Conservation (phyloP, 2,797 vertebrate genomes). For the Ara ararauna region DNA sequence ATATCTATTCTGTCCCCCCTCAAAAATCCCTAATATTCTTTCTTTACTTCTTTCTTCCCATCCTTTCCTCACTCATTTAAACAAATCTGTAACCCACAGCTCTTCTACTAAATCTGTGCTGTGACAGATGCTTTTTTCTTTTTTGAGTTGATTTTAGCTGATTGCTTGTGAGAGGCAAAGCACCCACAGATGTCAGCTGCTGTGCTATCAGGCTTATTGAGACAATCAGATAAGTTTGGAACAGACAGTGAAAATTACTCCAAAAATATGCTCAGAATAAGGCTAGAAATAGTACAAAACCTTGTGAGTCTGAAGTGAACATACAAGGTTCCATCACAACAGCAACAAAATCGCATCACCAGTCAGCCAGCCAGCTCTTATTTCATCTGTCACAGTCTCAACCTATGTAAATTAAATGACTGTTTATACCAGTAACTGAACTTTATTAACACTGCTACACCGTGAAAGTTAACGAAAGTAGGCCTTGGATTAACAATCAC, state of each 20-base stretch:
- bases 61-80: not conserved
- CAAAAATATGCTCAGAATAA: not conserved
- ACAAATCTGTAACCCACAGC: not conserved
- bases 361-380: not conserved
- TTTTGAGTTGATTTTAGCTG: conserved; percentile 13
- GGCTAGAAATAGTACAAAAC: not conserved
- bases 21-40: not conserved
- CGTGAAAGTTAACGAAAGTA: not conserved
- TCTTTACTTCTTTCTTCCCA: not conserved
- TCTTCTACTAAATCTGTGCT: not conserved
- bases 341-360: not conserved
- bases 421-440: not conserved
- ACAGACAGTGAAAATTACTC: not conserved
- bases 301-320: not conserved
- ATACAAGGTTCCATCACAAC: not conserved
- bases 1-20: not conserved
- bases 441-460: not conserved
- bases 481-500: not conserved
- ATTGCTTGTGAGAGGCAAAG: conserved; percentile 19
- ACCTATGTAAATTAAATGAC: not conserved
- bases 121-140: not conserved
- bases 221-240: conserved; percentile 17
- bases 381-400: not conserved
- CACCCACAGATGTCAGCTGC: conserved; percentile 40
- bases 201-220: not conserved